Percentiles rank a stretch among this genome's conserved stretches.
Evolutionary conservation across 2,797 vertebrate species (phyloP).

Genomic region (Manis javanica): DNA sequence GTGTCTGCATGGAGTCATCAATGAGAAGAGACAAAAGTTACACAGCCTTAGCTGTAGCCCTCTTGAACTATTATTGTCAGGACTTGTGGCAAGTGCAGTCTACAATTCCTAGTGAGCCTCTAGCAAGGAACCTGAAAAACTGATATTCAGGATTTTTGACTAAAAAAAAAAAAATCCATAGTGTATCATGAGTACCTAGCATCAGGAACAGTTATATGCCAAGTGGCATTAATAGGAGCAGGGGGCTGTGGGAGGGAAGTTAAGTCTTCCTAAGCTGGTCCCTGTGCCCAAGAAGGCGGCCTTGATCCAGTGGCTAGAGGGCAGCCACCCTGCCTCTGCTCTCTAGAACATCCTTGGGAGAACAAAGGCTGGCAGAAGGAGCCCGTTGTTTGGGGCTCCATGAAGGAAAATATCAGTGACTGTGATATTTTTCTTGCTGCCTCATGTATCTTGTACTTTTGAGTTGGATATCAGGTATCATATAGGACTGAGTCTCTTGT

Average conservation of each 20-base stretch:
- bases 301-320: neutral
- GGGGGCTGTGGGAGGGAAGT: neutral
- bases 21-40: neutral
- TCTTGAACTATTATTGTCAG: neutral
- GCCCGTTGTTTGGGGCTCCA: neutral
- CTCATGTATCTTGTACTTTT: neutral
- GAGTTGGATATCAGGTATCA: neutral
- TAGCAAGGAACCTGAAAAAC: neutral
- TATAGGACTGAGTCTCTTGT: neutral
- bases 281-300: neutral
- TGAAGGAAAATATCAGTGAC: neutral
- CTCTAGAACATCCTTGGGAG: neutral
- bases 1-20: neutral
- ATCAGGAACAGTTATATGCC: neutral
- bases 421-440: neutral
- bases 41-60: neutral
- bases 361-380: neutral
- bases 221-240: neutral
- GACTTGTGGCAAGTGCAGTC: neutral
- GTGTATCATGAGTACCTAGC: neutral
- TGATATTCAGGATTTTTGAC: neutral
- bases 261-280: neutral
- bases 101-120: neutral
- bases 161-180: neutral
- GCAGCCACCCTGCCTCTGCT: neutral